Evolutionary conservation across 1,140 invertebrate genomes (phyloP).

Genomic region (Metopolophium dirhodum): DNA sequence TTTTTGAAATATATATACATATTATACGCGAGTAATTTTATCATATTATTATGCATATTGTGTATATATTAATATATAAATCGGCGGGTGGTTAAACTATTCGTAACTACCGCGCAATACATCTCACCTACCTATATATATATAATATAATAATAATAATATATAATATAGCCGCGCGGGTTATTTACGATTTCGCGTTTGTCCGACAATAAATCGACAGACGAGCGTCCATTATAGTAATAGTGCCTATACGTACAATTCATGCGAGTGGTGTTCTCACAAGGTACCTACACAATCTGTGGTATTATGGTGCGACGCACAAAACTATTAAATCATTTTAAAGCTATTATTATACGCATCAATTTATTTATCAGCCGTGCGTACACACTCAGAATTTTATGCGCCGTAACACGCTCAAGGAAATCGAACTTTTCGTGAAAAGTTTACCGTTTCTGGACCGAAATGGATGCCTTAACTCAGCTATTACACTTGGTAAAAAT

Average conservation of each 20-base stretch:
- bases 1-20: neutral
- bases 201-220: constrained; percentile 23
- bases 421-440: neutral
- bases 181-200: constrained; percentile 52
- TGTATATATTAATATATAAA: constrained; percentile 11
- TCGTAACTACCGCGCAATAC: constrained; percentile 29
- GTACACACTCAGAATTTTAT: neutral
- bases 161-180: neutral
- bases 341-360: neutral
- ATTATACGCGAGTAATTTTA: constrained; percentile 27
- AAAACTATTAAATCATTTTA: no score
- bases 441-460: neutral
- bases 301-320: neutral
- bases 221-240: neutral
- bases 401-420: no score
- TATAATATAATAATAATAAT: neutral
- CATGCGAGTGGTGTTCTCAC: neutral
- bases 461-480: no score
- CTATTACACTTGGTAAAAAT: neutral
- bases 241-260: neutral
- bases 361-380: neutral
- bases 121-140: neutral
- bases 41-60: constrained; percentile 20
- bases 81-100: constrained; percentile 49
- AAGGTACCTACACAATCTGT: neutral